phyloP scores from a whole-genome alignment of 2,113 vertebrate species.

The western clawed frog (Xenopus tropicalis) region UCB_Xtro_10.0 CM004451.2:47914001-47914500 shows the following conservation, averaged over 20 bases:
- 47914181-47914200: background rate
- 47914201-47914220: background rate
- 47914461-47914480: too few species aligned
- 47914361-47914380: too few species aligned
- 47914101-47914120: background rate
- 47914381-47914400: too few species aligned
- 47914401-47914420: too few species aligned
- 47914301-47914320: background rate
- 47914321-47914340: background rate
- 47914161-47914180: background rate
- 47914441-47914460: too few species aligned
- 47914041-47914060: background rate
- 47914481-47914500: too few species aligned
- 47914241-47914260: background rate
- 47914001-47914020: background rate
- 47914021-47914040: background rate
- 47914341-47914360: background rate
- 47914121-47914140: background rate
- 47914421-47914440: too few species aligned
- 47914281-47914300: background rate
- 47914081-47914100: background rate
- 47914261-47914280: background rate
- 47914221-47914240: background rate
- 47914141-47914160: background rate
- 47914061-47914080: background rate